Percentiles rank a stretch among this genome's conserved stretches.
These are phyloP conservation scores for Bambusicola thoracicus DNA, from an alignment of 2,113 vertebrate genomes.

Conservation along the genomic window DNA sequence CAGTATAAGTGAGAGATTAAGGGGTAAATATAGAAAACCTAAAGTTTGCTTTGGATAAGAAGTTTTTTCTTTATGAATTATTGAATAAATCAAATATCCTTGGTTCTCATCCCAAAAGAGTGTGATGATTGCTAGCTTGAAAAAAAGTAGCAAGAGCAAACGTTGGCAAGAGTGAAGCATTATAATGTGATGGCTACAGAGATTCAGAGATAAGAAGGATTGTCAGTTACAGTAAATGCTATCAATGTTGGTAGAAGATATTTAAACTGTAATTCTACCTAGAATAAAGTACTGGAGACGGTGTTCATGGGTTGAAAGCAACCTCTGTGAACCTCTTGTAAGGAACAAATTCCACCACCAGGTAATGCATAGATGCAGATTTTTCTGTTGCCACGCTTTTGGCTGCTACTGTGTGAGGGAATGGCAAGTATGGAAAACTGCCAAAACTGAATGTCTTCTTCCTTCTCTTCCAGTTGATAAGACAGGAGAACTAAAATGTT, in stretches of 20 bases:
- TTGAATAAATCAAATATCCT: conserved; percentile 74
- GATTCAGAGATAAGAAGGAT: conserved; percentile 18
- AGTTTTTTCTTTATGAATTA: conserved; percentile 75
- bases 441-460: conserved; percentile 57
- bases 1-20: conserved; percentile 71
- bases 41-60: conserved; percentile 74
- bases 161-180: conserved; percentile 68
- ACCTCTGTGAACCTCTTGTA: not conserved
- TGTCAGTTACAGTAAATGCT: conserved; percentile 49
- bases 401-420: conserved; percentile 32
- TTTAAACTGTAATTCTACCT: conserved; percentile 54
- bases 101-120: conserved; percentile 71
- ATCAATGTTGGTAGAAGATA: conserved; percentile 29
- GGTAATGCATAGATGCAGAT: not conserved
- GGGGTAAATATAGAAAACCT: conserved; percentile 71
- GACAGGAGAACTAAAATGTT: conserved; percentile 42
- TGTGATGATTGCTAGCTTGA: conserved; percentile 70
- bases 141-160: conserved; percentile 73
- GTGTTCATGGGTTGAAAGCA: not conserved
- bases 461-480: conserved; percentile 54
- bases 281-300: conserved; percentile 13
- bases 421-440: conserved; percentile 56
- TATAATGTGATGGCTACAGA: conserved; percentile 69
- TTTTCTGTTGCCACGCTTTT: conserved; percentile 2
- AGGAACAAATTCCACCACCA: not conserved